Percentiles rank a stretch among this genome's conserved stretches.
phyloP scores from a whole-genome alignment of 2,888 invertebrate genomes.

The Tiliacea citrago region DNA sequence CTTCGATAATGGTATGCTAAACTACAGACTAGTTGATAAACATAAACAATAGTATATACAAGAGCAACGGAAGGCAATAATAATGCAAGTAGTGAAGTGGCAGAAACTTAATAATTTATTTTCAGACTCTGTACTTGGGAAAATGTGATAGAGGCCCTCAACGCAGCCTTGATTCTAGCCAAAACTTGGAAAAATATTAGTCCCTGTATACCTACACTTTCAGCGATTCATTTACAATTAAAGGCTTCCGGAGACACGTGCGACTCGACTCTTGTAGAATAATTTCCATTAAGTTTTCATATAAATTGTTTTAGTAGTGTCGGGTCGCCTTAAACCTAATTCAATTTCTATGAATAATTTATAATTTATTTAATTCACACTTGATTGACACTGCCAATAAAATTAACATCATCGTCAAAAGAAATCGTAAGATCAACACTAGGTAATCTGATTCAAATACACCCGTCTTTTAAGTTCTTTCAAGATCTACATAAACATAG shows the following conservation, averaged over 20 bases:
- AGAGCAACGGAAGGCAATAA: neutral
- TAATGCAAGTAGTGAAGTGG: neutral
- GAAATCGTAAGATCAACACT: slow-evolving; percentile 27
- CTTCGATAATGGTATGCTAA: slow-evolving; percentile 18
- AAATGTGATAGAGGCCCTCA: neutral
- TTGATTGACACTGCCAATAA: slow-evolving; percentile 10
- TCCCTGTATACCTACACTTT: neutral
- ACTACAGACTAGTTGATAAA: slow-evolving; percentile 10
- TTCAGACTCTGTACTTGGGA: neutral
- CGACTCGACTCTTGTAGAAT: too few species aligned
- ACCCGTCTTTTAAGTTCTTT: slow-evolving; percentile 28
- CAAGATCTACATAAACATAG: slow-evolving; percentile 53
- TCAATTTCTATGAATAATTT: neutral
- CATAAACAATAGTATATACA: slow-evolving; percentile 1
- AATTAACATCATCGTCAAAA: slow-evolving; percentile 17
- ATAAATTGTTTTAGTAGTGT: too few species aligned
- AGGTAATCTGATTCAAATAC: slow-evolving; percentile 29
- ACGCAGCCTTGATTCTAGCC: neutral
- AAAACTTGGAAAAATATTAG: neutral
- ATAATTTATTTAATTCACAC: neutral
- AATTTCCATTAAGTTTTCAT: too few species aligned
- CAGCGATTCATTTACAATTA: neutral
- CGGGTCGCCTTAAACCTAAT: too few species aligned
- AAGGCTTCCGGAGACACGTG: too few species aligned
- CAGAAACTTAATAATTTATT: neutral